Conservation (phyloP, 2,888 invertebrate species). For the Vannuccia rotundouncinata region DNA sequence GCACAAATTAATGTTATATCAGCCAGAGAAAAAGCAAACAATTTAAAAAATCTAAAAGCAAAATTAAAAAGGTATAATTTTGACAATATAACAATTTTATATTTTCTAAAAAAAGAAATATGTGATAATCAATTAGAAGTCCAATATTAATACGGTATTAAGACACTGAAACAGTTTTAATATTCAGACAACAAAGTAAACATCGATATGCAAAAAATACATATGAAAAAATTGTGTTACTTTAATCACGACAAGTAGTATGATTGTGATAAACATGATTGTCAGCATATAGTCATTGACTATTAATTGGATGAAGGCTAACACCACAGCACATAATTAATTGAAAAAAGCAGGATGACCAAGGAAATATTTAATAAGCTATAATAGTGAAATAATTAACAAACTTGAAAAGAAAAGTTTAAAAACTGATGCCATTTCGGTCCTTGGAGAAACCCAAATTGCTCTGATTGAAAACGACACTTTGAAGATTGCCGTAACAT, state of each 20-base stretch:
- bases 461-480: constrained; percentile 72
- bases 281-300: too few relatives aligned
- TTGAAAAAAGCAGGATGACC: too few relatives aligned
- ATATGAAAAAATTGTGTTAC: background rate
- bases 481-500: constrained; percentile 72
- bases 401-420: constrained; percentile 31
- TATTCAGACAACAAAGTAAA: background rate
- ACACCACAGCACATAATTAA: too few relatives aligned
- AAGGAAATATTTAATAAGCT: background rate
- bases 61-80: too few relatives aligned
- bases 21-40: too few relatives aligned
- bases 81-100: background rate
- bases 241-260: background rate
- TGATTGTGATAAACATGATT: too few relatives aligned
- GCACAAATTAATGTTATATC: too few relatives aligned
- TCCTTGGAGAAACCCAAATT: constrained; percentile 78
- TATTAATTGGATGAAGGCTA: too few relatives aligned
- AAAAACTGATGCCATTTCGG: constrained; percentile 70
- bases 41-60: too few relatives aligned
- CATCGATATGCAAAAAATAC: background rate
- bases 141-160: background rate
- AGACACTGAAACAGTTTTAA: background rate
- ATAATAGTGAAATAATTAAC: background rate
- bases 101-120: background rate
- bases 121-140: background rate